Base-by-base conservation (phyloP, 2,888 invertebrate species). In the Conus canariensis region DNA sequence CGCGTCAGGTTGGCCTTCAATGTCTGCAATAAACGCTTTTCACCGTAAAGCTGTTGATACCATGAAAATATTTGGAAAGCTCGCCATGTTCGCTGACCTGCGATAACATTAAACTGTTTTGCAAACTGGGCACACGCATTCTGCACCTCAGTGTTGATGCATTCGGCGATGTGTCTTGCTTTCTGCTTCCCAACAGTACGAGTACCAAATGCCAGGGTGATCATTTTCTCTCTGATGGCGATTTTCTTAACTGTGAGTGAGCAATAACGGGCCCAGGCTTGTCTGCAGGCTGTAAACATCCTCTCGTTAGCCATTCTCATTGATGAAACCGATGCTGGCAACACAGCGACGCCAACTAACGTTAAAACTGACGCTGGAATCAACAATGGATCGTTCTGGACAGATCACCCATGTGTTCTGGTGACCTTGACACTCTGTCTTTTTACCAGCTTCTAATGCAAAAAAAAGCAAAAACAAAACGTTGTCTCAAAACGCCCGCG, bases 1-100 rank as follows among this genome's bases (percentile, higher is more conserved):
- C 82, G 85, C 19, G 70, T n/a, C 3, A 92, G 56, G 74, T 91
- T 87, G 5, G 87, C 89, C 56, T 77, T 86, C 25, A 92, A 82
- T n/a, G 90, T 90, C 45, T 92, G 90, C 74, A 90, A 86, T 70
- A 92, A 60, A 10, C 85, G 77, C 45, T 90, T 85, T 67, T 92
- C 92, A 30, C 92, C 92, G 85, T 92, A 92, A 10, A 92, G 86
- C 22, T 90, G 88, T 59, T 86, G 89, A 82, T 92, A 92, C 59
- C 91, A 74, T 19, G 90, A 45, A 6, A 90, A 56, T 86, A 91
- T 91, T 56, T 92, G 92, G 82, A 89, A 92, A 60, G 91, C 88
- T 67, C 92, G 85, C 74, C 92, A 90, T 5, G 90, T 64, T n/a
- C 92, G 86, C 74, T 89, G 86, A 80, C 91, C 89, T 56, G 90